Evolutionary conservation across 2,797 vertebrate genomes (phyloP), one percentile per base, ranked within the genome.

Genomic region (Meda fulgida): DNA sequence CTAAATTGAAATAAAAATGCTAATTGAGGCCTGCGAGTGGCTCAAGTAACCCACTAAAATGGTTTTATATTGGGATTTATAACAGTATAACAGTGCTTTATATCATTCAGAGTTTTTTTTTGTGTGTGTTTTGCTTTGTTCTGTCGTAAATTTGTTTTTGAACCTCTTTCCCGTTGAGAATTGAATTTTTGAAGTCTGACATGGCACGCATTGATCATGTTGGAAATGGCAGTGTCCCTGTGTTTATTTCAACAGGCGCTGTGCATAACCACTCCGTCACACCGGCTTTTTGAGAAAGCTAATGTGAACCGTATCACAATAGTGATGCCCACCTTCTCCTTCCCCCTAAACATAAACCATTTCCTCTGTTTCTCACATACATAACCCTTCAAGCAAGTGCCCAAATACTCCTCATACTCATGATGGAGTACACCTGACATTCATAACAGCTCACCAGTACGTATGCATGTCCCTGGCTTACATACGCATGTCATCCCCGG

Each of bases 391-490:
- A 69, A 71, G 78, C 63, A 40, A 84, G 53, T 69, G n/a, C 58
- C n/a, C 31, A 78, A 78, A 87, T 43, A 29, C 31, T 14, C 40
- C 34, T 79, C 46, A 31, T 23, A 78, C 13, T 70, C 65, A 43
- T 53, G 65, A 55, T 89, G 90, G 76, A 91, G 91, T 91, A 72
- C 92, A 94, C 78, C 77, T 91, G 92, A 93, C 85, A 91, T 91
- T 95, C 93, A 94, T 43, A 93, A 91, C 94, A 91, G 89, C 92
- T 95, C 94, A 93, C 95, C 90, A 91, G 92, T 53, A 55, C 7
- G 75, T 75, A 21, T 31, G 34, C n/a, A 60, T 58, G 83, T 86
- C 26, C 31, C 55, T 73, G 65, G 21, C 92, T 81, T 87, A 81
- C 81, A 80, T 86, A 77, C 55, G 63, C 86, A 82, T 26, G 19